Base-by-base conservation (phyloP, 2,797 vertebrate genomes). In the Coracias cyanogaster region DNA sequence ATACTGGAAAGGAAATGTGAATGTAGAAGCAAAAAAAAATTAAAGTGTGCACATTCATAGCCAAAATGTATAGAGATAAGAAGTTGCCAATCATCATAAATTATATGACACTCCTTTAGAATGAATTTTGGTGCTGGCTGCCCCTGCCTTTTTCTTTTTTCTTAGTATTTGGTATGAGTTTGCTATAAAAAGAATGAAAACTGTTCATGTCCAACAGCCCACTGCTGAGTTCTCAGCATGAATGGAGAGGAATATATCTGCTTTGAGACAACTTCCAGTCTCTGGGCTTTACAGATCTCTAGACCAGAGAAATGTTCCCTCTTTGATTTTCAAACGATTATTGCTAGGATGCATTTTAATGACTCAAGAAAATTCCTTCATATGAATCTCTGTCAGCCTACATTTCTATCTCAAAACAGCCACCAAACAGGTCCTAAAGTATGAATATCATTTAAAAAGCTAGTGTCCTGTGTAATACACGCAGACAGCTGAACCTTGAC, bases 71-170 rank as follows among this genome's bases (percentile, higher is more conserved):
- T 2, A 3, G 21, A 46, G 14, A 31, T 31, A 83, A 41, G 9
- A 86, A 37, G 7, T 29, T 85, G 21, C 15, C 12, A 52, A 16
- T 41, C 24, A 15, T 55, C 31, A 67, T 28, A 84, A 77, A 45
- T 41, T 1, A 43, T 20, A 65, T 0, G 7, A 57, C 12, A 24
- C 24, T 81, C 2, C 31, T 73, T 55, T 4, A 8, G 3, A 70
- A 25, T 39, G 7, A 33, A 12, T 58, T 86, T 45, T 82, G 28
- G 4, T 72, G 7, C 33, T 35, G 29, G 29, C 37, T 35, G 5
- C 4, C 4, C 7, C 26, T 4, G 2, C 1, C 7, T 9, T 1
- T 13, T 19, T n/a, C 61, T 12, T 57, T 55, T 49, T 73, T 70
- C 45, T 15, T 6, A 61, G 55, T 35, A 61, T 10, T 54, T 76